phyloP scores from a whole-genome alignment of 2,113 vertebrate genomes.

The Perca schrenkii region DNA sequence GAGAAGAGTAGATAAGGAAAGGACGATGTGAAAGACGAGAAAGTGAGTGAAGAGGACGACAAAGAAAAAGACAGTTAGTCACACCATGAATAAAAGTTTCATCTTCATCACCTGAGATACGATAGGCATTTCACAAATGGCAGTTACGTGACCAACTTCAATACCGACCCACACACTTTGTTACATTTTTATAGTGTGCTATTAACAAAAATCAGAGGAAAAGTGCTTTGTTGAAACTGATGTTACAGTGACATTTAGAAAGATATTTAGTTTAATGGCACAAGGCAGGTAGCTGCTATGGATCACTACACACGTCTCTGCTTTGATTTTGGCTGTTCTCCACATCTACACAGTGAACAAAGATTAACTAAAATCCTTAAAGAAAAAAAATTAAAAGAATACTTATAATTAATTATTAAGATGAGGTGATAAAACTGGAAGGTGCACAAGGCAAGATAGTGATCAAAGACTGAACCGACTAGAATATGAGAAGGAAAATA shows the following conservation, averaged over 20 bases:
- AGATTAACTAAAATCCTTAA: not conserved
- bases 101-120: not conserved
- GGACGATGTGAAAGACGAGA: not conserved
- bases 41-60: not conserved
- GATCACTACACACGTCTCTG: conserved; percentile 3
- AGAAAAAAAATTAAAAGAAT: not conserved
- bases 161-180: not conserved
- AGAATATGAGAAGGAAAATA: not conserved
- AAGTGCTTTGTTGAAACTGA: not conserved
- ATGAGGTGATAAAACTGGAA: not conserved
- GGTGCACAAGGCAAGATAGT: not conserved
- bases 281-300: not conserved
- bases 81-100: not conserved
- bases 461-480: not conserved
- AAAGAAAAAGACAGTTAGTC: not conserved
- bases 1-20: not conserved
- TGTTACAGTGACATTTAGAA: conserved; percentile 4
- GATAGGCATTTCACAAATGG: not conserved
- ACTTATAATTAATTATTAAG: not conserved
- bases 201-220: not conserved
- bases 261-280: conserved; percentile 5
- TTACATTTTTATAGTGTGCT: not conserved
- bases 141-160: not conserved
- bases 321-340: not conserved
- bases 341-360: not conserved